Evolutionary conservation across 2,797 vertebrate genomes (phyloP), one percentile per base, ranked within the genome.

Genomic region (Myotis daubentonii): DNA sequence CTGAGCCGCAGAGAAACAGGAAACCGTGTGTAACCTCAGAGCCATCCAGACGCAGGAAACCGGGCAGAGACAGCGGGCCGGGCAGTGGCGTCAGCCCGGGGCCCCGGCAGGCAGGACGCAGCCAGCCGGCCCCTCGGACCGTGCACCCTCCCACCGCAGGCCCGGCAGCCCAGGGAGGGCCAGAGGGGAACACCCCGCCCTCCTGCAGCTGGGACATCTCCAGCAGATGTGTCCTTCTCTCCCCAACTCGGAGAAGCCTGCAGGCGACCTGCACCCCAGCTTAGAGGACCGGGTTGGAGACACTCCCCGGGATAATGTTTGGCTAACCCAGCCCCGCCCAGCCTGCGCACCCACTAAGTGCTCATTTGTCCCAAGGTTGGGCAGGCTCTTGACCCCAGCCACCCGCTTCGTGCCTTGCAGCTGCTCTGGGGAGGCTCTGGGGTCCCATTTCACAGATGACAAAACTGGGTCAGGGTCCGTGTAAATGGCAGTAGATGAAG

Each of bases 31-130:
- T 97, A 98, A 98, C 97, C 98, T 98, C 98, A 98, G 98, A 97
- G 97, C 98, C 97, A 90, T 94, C 98, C 98, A 98, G 98, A 98
- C 98, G 96, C 98, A 97, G 98, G 98, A 98, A 98, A 98, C 98
- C 96, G 93, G 97, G 97, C 96, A 98, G 98, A 98, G 98, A 97
- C 98, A 97, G 98, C 82, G 87, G 91, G 96, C 97, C 96, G 92
- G 93, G 89, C 71, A 11, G 95, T 80, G 92, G 98, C 97, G 83
- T 97, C 97, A 97, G 94, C 97, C 96, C 62, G 8, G 28, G 97
- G 97, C 84, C 95, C 96, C 81, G 94, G 47, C 23, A 1, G 41
- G 94, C 90, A 41, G 80, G 41, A 17, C 10, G 2, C 33, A 25
- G 60, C 53, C 89, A 23, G 87, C 38, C 81, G 41, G 28, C 79